Percentiles rank a stretch among this genome's conserved stretches.
Evolutionary conservation across 2,797 vertebrate genomes (phyloP).

Genomic region (Cetoscarus ocellatus): DNA sequence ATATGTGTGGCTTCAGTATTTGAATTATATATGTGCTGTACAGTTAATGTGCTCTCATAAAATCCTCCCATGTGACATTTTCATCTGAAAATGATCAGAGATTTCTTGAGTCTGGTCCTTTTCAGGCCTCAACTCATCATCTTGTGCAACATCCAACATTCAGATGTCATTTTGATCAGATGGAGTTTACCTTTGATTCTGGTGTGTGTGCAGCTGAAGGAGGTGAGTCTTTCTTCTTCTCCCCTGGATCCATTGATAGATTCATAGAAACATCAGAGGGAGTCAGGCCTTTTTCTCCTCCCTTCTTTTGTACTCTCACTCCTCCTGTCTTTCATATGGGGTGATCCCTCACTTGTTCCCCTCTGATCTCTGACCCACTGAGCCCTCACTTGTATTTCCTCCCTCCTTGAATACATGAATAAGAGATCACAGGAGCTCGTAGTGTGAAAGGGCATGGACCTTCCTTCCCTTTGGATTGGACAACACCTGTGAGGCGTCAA

Average conservation of each 20-base stretch:
- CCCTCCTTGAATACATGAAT: conserved; percentile 62
- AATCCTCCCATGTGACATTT: neutral
- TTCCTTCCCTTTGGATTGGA: neutral
- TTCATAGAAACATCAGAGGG: conserved; percentile 59
- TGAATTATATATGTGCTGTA: conserved; percentile 9
- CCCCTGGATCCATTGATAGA: conserved; percentile 35
- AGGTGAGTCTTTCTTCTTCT: conserved; percentile 35
- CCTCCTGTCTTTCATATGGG: conserved; percentile 13
- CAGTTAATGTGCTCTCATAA: neutral
- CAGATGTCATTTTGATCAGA: conserved; percentile 64
- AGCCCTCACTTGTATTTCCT: conserved; percentile 36
- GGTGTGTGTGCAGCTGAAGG: conserved; percentile 33
- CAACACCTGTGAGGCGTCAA: neutral
- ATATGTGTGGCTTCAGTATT: neutral
- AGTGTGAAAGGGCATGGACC: neutral
- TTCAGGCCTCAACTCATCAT: conserved; percentile 26
- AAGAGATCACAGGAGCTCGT: neutral
- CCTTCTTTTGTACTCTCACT: conserved; percentile 8
- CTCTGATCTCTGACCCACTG: conserved; percentile 36
- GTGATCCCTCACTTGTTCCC: conserved; percentile 18
- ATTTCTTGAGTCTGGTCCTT: conserved; percentile 36
- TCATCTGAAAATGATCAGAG: conserved; percentile 40
- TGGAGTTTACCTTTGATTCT: conserved; percentile 68
- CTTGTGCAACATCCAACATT: conserved; percentile 54
- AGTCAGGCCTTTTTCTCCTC: conserved; percentile 32